phyloP scores from a whole-genome alignment of 2,113 vertebrate genomes.

The Semnopithecus entellus region DNA sequence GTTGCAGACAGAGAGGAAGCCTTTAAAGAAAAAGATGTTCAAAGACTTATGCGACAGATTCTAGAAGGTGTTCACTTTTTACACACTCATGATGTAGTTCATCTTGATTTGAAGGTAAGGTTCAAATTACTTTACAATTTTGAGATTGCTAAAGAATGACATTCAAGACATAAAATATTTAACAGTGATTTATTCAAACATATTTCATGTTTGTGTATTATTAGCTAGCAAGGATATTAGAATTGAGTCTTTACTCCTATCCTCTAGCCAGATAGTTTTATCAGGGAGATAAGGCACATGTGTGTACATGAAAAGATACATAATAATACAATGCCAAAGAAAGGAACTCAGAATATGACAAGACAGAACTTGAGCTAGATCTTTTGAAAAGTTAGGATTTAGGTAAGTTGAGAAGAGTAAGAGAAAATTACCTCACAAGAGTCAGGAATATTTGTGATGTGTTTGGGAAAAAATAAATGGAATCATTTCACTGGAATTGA shows the following conservation, averaged over 20 bases:
- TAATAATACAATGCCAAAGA: background rate
- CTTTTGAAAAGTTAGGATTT: background rate
- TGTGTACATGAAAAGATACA: background rate
- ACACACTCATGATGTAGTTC: constrained; percentile 92
- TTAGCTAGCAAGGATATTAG: background rate
- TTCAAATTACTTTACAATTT: background rate
- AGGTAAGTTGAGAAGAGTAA: background rate
- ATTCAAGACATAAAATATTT: background rate
- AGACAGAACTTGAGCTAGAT: background rate
- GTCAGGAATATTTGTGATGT: background rate
- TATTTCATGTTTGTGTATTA: background rate
- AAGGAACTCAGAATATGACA: background rate
- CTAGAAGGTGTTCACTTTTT: constrained; percentile 92
- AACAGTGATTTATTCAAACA: background rate
- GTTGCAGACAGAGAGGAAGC: constrained; percentile 94
- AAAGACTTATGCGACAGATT: constrained; percentile 93
- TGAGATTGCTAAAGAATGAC: background rate
- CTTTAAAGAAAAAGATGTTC: constrained; percentile 96
- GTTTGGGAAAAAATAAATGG: background rate
- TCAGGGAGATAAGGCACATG: background rate
- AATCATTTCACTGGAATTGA: background rate
- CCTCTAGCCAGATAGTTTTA: background rate
- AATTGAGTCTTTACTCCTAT: background rate
- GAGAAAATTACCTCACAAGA: background rate
- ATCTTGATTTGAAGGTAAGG: constrained; percentile 95